A percentile compares a stretch with the other conserved stretches of the same genome.
Conservation (phyloP, 2,797 vertebrate species). For the Pogoniulus pusillus region DNA sequence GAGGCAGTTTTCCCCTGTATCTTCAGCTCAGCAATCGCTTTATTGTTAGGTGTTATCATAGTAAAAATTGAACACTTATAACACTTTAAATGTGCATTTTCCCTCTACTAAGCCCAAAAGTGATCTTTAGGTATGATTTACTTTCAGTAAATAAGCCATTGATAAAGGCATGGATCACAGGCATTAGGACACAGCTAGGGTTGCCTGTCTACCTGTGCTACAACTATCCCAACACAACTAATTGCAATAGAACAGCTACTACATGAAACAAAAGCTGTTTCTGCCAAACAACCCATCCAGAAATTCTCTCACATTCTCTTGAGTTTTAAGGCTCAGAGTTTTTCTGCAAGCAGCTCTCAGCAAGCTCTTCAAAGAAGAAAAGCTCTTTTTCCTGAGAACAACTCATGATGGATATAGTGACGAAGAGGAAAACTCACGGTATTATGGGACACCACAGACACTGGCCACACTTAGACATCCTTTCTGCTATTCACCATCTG, state of each 20-base stretch:
- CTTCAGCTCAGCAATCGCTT: not conserved
- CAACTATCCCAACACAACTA: not conserved
- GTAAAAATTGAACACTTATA: not conserved
- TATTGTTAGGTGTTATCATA: not conserved
- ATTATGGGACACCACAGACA: not conserved
- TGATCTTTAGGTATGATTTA: not conserved
- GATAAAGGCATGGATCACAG: not conserved
- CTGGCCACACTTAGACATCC: not conserved
- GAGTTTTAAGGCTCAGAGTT: not conserved
- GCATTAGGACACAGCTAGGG: not conserved
- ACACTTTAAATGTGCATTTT: not conserved
- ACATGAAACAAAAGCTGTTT: not conserved
- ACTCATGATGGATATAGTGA: not conserved
- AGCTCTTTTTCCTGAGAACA: not conserved
- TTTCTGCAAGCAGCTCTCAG: not conserved
- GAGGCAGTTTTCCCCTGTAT: not conserved
- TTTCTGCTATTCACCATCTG: not conserved
- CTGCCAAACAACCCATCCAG: not conserved
- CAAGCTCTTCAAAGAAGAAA: not conserved
- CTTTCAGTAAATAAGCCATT: not conserved
- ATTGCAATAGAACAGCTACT: not conserved
- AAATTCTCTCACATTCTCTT: not conserved
- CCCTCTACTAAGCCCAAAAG: not conserved
- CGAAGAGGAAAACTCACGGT: not conserved
- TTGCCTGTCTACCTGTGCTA: not conserved